phyloP scores from a whole-genome alignment of 2,797 vertebrate species.

The Capromys pilorides region DNA sequence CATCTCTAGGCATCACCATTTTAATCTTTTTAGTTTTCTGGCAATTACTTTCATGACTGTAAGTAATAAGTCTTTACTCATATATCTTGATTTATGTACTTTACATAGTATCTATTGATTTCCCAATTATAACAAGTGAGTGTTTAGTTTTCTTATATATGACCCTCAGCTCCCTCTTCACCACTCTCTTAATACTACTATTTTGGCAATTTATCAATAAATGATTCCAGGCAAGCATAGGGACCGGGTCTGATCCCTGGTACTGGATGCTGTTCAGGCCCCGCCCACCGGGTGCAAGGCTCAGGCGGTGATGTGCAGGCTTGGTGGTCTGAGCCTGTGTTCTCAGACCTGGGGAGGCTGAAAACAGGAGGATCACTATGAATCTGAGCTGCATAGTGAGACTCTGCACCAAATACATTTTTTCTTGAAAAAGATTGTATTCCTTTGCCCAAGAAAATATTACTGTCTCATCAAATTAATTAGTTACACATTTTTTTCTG shows the following conservation, averaged over 20 bases:
- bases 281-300: too few species aligned
- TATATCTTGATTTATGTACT: constrained; percentile 23
- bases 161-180: background rate
- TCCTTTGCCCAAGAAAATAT: constrained; percentile 34
- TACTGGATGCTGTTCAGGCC: too few species aligned
- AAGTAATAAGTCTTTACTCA: constrained; percentile 45
- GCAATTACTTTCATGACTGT: constrained; percentile 41
- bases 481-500: background rate
- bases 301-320: too few species aligned
- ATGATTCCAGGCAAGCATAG: background rate
- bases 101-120: constrained; percentile 18
- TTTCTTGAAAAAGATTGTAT: constrained; percentile 38
- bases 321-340: too few species aligned
- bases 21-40: constrained; percentile 26
- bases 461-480: constrained; percentile 21
- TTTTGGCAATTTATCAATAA: constrained; percentile 15
- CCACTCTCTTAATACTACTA: background rate
- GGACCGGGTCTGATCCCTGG: too few species aligned
- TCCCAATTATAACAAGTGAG: background rate
- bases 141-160: background rate
- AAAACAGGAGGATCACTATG: too few species aligned
- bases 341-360: too few species aligned
- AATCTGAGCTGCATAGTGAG: too few species aligned
- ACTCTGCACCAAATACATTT: too few species aligned
- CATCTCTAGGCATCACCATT: background rate